Evolutionary conservation across 2,113 vertebrate genomes (phyloP).

Genomic region (Caranx ignobilis): DNA sequence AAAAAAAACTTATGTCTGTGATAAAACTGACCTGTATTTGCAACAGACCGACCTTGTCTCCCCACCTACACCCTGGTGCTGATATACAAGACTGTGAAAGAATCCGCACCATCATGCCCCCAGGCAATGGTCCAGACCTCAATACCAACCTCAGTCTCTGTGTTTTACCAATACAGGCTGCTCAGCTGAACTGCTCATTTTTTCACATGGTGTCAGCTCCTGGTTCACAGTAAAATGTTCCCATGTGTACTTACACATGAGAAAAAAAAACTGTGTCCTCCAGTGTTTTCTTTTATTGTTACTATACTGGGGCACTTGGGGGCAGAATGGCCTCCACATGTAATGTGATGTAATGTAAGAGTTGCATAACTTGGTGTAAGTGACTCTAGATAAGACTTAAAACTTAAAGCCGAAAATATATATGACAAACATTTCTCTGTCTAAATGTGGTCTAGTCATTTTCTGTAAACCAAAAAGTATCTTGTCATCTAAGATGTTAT

Average conservation of each 20-base stretch:
- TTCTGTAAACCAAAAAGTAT: not conserved
- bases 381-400: not conserved
- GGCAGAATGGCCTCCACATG: not conserved
- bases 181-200: not conserved
- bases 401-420: slow-evolving; percentile 14
- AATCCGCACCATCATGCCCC: slow-evolving; percentile 46
- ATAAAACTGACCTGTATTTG: not conserved
- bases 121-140: slow-evolving; percentile 43
- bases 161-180: slow-evolving; percentile 26
- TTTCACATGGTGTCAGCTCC: not conserved
- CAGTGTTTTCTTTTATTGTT: not conserved
- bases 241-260: not conserved
- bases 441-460: slow-evolving; percentile 15
- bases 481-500: slow-evolving; percentile 21
- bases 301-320: not conserved
- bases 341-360: not conserved
- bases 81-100: slow-evolving; percentile 33
- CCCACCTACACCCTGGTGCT: slow-evolving; percentile 46
- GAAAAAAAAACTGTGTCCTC: not conserved
- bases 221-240: not conserved
- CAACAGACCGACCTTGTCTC: slow-evolving; percentile 31
- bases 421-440: slow-evolving; percentile 4
- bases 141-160: slow-evolving; percentile 11
- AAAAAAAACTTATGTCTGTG: slow-evolving; percentile 25
- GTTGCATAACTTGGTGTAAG: not conserved